Evolutionary conservation across 1,140 invertebrate genomes (phyloP).

Genomic region (Acyrthosiphon pisum): DNA sequence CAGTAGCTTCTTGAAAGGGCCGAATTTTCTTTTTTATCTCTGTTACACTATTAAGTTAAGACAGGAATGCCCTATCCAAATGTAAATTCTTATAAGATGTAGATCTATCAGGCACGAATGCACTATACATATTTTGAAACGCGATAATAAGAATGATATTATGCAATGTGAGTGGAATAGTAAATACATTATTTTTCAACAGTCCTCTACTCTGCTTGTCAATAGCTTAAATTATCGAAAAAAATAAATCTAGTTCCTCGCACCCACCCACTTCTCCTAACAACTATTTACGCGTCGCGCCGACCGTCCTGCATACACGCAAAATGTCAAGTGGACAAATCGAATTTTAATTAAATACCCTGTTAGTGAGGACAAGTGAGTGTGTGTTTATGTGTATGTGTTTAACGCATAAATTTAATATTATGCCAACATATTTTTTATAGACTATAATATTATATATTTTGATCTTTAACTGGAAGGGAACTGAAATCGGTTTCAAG

Average conservation of each 20-base stretch:
- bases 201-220: not conserved
- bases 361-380: not conserved
- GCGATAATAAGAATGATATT: not conserved
- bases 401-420: not conserved
- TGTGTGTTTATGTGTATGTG: not conserved
- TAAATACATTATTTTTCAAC: not conserved
- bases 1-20: not conserved
- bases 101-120: not conserved
- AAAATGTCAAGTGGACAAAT: not conserved
- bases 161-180: not conserved
- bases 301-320: not conserved
- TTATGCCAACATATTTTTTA: not conserved
- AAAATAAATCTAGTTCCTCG: not conserved
- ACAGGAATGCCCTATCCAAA: not conserved
- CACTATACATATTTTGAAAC: not conserved
- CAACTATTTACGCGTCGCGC: not conserved
- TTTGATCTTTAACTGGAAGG: constrained; percentile 9
- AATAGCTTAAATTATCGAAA: not conserved
- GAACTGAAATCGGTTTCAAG: constrained; percentile 39
- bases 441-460: not conserved
- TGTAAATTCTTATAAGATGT: not conserved
- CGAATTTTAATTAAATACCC: not conserved
- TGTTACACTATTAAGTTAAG: not conserved
- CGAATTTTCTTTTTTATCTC: not conserved
- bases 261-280: not conserved